phyloP scores from a whole-genome alignment of 2,888 invertebrate genomes.

The Agonopterix subpropinquella region DNA sequence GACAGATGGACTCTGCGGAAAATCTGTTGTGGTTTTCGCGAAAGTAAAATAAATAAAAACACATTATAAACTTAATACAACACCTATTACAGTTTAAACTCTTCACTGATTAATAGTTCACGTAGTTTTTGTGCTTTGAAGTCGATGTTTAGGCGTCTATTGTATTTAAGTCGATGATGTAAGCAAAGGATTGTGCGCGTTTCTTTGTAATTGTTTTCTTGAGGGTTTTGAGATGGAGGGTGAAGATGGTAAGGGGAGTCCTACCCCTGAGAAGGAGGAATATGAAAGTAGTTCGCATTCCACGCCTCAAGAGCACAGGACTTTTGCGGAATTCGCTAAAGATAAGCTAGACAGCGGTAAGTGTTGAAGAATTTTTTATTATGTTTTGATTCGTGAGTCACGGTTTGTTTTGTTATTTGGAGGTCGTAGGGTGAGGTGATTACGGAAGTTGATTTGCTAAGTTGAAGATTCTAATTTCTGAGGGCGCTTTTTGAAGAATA shows the following conservation, averaged over 20 bases:
- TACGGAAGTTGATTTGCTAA: too few species aligned
- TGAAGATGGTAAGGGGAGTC: conserved; percentile 43
- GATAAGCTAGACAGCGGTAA: conserved; percentile 68
- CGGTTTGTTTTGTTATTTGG: too few species aligned
- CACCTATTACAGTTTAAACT: too few species aligned
- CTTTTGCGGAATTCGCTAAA: conserved; percentile 68
- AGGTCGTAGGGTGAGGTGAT: too few species aligned
- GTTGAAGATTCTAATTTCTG: too few species aligned
- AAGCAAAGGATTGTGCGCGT: conserved; percentile 57
- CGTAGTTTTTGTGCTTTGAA: not conserved
- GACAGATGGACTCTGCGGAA: conserved; percentile 14
- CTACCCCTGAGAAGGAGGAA: conserved; percentile 54
- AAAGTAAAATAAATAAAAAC: too few species aligned
- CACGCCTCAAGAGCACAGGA: conserved; percentile 64
- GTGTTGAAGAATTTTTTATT: conserved; percentile 10
- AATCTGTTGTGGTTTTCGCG: not conserved
- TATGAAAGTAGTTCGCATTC: conserved; percentile 62
- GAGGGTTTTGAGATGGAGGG: conserved; percentile 42
- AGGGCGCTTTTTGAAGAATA: too few species aligned
- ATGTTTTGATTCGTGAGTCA: not conserved
- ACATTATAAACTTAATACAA: conserved; percentile 22
- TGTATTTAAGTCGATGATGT: conserved; percentile 67
- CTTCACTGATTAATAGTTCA: not conserved
- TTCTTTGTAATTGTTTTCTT: conserved; percentile 35
- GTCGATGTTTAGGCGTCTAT: not conserved